Conservation (phyloP, 2,888 invertebrate genomes). For the Xylocampa areola region DNA sequence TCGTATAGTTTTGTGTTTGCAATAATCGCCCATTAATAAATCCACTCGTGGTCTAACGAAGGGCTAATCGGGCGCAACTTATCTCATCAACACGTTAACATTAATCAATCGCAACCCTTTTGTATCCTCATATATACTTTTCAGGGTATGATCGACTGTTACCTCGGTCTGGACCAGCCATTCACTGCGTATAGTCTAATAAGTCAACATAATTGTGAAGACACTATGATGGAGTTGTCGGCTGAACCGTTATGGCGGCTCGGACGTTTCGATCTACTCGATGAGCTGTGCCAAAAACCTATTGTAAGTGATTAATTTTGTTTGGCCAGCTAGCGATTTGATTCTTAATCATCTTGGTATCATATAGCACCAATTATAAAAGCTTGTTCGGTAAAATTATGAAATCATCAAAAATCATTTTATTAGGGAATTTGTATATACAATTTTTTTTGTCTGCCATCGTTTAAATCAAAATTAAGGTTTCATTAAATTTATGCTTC, state of each 20-base stretch:
- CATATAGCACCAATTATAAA: neutral
- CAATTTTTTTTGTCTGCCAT: too few relatives aligned
- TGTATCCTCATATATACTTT: slow-evolving; percentile 57
- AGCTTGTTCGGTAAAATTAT: too few relatives aligned
- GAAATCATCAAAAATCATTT: too few relatives aligned
- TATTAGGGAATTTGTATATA: too few relatives aligned
- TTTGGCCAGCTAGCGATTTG: neutral
- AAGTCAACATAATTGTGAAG: slow-evolving; percentile 89
- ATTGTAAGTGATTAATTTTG: slow-evolving; percentile 72
- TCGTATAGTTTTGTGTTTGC: too few relatives aligned
- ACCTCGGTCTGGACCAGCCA: slow-evolving; percentile 96
- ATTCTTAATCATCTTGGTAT: neutral
- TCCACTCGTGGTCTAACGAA: too few relatives aligned
- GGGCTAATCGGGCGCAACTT: too few relatives aligned
- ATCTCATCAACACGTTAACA: too few relatives aligned
- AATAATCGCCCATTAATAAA: too few relatives aligned
- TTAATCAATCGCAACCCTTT: slow-evolving; percentile 9
- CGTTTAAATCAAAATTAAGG: too few relatives aligned
- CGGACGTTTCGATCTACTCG: slow-evolving; percentile 94
- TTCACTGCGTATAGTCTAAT: slow-evolving; percentile 94
- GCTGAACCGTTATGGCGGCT: slow-evolving; percentile 97
- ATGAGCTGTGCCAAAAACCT: slow-evolving; percentile 89
- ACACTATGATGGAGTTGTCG: slow-evolving; percentile 91
- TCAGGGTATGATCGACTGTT: slow-evolving; percentile 95
- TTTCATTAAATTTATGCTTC: too few relatives aligned